Evolutionary conservation across 2,113 vertebrate genomes (phyloP).

Genomic region (Madoqua kirkii): DNA sequence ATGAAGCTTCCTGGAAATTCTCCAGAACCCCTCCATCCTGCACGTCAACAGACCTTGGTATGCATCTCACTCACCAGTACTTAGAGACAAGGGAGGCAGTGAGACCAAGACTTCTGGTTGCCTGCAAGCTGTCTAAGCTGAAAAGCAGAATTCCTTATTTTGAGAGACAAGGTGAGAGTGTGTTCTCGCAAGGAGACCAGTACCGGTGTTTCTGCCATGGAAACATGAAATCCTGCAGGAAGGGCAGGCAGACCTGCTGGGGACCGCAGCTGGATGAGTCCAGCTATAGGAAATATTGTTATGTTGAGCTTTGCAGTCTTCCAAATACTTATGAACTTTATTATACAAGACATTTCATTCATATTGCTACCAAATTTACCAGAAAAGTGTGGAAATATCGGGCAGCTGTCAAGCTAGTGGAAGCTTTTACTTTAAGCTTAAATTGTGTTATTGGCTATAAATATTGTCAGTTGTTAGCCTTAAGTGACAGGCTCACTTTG

Average conservation of each 20-base stretch:
- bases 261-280: too few relatives aligned
- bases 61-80: not conserved
- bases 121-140: not conserved
- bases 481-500: conserved; percentile 27
- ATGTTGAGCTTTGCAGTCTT: not conserved
- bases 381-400: not conserved
- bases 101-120: not conserved
- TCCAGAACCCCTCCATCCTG: too few relatives aligned
- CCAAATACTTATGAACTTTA: not conserved
- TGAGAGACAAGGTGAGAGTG: not conserved
- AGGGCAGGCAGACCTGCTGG: too few relatives aligned
- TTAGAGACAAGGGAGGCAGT: not conserved
- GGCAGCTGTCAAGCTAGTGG: conserved; percentile 8
- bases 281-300: not conserved
- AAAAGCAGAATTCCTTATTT: not conserved
- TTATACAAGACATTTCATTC: not conserved
- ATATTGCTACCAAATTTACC: not conserved
- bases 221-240: not conserved
- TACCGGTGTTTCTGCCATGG: not conserved
- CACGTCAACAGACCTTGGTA: not conserved
- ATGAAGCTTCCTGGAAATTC: not conserved
- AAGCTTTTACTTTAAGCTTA: conserved; percentile 3
- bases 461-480: not conserved
- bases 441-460: conserved; percentile 13
- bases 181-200: not conserved